Evolutionary conservation across 1,140 invertebrate genomes (phyloP), one percentile per base, ranked within the genome.

Genomic region (Leptinotarsa lineolata): DNA sequence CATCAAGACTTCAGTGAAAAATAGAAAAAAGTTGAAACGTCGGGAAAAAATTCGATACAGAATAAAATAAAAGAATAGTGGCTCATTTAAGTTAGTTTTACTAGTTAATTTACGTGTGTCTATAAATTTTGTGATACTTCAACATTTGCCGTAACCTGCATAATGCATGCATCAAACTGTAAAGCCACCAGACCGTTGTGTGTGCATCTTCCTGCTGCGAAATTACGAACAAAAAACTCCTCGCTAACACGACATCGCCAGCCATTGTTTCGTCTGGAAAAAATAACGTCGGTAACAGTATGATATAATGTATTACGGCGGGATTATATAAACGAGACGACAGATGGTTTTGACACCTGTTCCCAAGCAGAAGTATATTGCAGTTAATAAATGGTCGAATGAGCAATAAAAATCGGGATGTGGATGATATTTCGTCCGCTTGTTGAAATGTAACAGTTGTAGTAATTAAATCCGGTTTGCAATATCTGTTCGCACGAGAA

Each of bases 271-370:
- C 48, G 48, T 54, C 30, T 54, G 48, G 48, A 54, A 54, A 54
- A 54, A 54, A 54, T 54, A 16, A 18, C 48, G 48, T 54, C 4
- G 15, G 48, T 54, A 54, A 54, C 15, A 54, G 48, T 54, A 54
- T 54, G 48, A 54, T 54, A 54, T 54, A 54, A 54, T 13, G 48
- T 54, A 16, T 16, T 54, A 15, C 48, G 48, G 48, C 48, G 15
- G 48, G 15, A 54, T 54, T 54, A 54, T 3, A 54, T 54, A 18
- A 54, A 54, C 15, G 3, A 54, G n/a, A 18, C 48, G 48, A 54
- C 48, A 54, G 48, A 54, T 54, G 48, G 48, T 54, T 54, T 54
- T 54, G 48, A 54, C 48, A 54, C 48, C 48, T 54, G 48, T 54
- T 54, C n/a, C 48, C 48, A n/a, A 54, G 48, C 13, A 54, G 16